phyloP scores from a whole-genome alignment of 2,888 invertebrate genomes.

The Clostera curtula region DNA sequence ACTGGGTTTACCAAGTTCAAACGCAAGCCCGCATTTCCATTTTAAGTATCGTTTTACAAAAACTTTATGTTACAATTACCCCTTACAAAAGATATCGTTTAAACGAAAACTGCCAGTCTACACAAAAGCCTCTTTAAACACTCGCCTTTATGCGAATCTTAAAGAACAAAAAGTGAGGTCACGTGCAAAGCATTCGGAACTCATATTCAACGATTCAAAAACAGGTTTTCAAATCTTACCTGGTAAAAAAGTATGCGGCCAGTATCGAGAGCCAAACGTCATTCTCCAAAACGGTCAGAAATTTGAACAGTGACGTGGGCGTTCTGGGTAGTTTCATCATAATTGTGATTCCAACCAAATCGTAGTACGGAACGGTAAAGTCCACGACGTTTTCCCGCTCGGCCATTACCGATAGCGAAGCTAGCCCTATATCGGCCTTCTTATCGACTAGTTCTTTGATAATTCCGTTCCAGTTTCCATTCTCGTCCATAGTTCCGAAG shows the following conservation, averaged over 20 bases:
- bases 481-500: constrained; percentile 92
- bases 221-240: constrained; percentile 65
- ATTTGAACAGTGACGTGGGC: constrained; percentile 95
- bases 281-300: constrained; percentile 95
- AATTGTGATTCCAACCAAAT: constrained; percentile 97
- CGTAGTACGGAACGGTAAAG: constrained; percentile 98
- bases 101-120: too few species aligned
- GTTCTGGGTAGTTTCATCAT: constrained; percentile 93
- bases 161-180: constrained; percentile 23
- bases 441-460: constrained; percentile 87
- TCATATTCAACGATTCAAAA: constrained; percentile 18
- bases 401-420: constrained; percentile 97
- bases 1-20: too few species aligned
- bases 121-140: constrained; percentile 11
- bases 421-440: constrained; percentile 94
- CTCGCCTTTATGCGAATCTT: constrained; percentile 10
- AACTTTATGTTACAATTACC: too few species aligned
- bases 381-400: constrained; percentile 97
- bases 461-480: constrained; percentile 90
- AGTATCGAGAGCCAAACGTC: constrained; percentile 98
- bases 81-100: too few species aligned
- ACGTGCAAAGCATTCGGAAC: constrained; percentile 31
- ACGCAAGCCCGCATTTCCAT: too few species aligned
- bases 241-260: constrained; percentile 95
- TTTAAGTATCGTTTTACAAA: too few species aligned